Evolutionary conservation across 2,797 vertebrate genomes (phyloP), one percentile per base, ranked within the genome.

Genomic region (Kryptopterus vitreolus): DNA sequence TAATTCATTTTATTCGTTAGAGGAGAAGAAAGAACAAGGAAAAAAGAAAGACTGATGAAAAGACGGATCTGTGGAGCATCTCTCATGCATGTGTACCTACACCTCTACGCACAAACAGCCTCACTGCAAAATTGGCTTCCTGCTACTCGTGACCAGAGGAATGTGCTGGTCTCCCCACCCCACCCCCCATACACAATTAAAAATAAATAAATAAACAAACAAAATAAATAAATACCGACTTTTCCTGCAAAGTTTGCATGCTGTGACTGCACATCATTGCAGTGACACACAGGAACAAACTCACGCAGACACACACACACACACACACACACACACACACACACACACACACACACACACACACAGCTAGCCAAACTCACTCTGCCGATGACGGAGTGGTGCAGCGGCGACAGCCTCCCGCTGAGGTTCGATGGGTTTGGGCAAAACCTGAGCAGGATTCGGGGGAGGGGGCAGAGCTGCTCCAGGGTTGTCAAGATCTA

Each of bases 301-400:
- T 15, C 57, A 13, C n/a, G 29, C 35, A 5, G 12, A 43, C 33
- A 18, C 76, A 2, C 75, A 24, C 62, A 43, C n/a, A n/a, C 12
- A 53, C 69, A 46, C 63, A 29, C 20, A 20, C 78, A 53, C 55
- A 76, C 33, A 11, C 24, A 57, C 22, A 35, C 20, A 57, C 18
- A 48, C 38, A 24, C 61, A 46, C 16, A 22, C 43, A 12, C 50
- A 16, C 20, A n/a, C 12, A 55, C 63, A 13, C n/a, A 35, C 35
- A 35, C 33, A 3, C 0, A 59, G 53, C 72, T 15, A 10, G n/a
- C 62, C 43, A 35, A 69, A 93, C 97, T 96, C 92, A 99, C 97
- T 98, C 92, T 98, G 96, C 78, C 95, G 96, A 86, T 96, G 92
- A 79, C 94, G 96, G 69, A 95, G 93, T 81, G 93, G 89, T 81